Conservation (phyloP, 2,888 invertebrate genomes). For the Unio pictorum region DNA sequence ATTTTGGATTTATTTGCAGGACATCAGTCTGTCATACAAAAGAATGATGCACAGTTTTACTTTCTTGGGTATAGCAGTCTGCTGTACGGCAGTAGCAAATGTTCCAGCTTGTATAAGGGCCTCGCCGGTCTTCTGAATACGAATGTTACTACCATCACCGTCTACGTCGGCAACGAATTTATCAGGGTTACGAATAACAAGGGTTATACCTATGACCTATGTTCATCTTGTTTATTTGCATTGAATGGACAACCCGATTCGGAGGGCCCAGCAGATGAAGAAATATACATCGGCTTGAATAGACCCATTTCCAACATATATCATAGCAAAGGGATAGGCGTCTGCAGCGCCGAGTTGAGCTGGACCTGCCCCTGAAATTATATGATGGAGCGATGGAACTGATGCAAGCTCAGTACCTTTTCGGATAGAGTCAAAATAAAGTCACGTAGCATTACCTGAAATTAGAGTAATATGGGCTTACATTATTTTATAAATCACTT, state of each 20-base stretch:
- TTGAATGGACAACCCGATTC: slow-evolving; percentile 10
- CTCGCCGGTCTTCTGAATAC: background rate
- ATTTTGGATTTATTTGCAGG: background rate
- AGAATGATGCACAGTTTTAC: slow-evolving; percentile 7
- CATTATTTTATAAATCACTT: too few relatives aligned
- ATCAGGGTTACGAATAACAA: slow-evolving; percentile 8
- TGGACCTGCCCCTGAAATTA: slow-evolving; percentile 3
- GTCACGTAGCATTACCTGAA: too few relatives aligned
- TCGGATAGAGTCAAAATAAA: too few relatives aligned
- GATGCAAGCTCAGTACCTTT: too few relatives aligned
- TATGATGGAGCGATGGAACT: too few relatives aligned
- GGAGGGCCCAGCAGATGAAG: background rate
- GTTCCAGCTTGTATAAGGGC: background rate
- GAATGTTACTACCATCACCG: background rate
- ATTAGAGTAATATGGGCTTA: too few relatives aligned
- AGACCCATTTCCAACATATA: background rate
- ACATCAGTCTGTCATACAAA: background rate
- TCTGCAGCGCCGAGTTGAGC: slow-evolving; percentile 2
- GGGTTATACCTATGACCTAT: slow-evolving; percentile 1
- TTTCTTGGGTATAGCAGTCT: background rate
- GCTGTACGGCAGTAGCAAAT: slow-evolving; percentile 1
- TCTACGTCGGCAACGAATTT: slow-evolving; percentile 5
- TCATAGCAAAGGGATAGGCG: background rate
- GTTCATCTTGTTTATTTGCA: slow-evolving; percentile 6
- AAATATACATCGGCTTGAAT: slow-evolving; percentile 4